phyloP scores from a whole-genome alignment of 2,888 invertebrate genomes.

The Luperina testacea region DNA sequence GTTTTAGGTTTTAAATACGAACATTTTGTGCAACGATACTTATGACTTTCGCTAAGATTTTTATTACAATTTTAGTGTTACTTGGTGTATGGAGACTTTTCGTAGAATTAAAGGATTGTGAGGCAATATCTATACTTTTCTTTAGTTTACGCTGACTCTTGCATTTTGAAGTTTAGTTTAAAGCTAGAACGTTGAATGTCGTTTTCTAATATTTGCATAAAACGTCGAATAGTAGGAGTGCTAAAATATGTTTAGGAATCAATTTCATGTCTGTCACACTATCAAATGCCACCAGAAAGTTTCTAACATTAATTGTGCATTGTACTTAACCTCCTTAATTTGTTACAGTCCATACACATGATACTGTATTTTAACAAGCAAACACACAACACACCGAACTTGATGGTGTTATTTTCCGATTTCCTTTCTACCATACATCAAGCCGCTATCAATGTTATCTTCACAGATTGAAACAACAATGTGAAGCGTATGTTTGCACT shows the following conservation, averaged over 20 bases:
- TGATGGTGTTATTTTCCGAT: constrained; percentile 39
- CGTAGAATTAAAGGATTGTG: background rate
- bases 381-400: constrained; percentile 6
- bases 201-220: constrained; percentile 9
- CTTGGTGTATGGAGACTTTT: constrained; percentile 1
- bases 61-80: constrained; percentile 3
- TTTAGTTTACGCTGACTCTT: background rate
- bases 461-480: constrained; percentile 49
- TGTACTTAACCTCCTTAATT: background rate
- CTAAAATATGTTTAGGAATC: constrained; percentile 11
- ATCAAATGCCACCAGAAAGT: background rate
- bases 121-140: no score
- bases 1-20: constrained; percentile 41
- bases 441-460: constrained; percentile 41
- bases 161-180: background rate
- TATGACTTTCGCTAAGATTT: constrained; percentile 7
- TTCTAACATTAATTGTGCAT: background rate
- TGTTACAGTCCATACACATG: constrained; percentile 8
- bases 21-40: constrained; percentile 39
- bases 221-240: background rate
- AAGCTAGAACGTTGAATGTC: background rate
- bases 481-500: constrained; percentile 54
- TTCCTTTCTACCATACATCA: constrained; percentile 35
- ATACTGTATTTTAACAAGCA: background rate
- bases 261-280: background rate